Conservation (phyloP, 1,140 invertebrate genomes). For the Heliconius himera region DNA sequence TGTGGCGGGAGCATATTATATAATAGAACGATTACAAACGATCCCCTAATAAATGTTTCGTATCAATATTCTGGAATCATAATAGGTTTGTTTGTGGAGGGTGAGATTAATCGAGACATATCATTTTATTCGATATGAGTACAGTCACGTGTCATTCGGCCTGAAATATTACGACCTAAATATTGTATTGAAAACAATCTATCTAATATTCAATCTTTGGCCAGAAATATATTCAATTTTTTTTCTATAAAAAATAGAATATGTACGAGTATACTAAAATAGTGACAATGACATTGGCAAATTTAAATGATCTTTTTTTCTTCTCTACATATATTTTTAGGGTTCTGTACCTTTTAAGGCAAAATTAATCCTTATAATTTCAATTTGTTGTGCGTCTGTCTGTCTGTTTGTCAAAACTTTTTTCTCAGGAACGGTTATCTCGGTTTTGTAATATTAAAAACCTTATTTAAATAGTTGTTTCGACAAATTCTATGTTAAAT, state of each 20-base stretch:
- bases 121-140: not conserved
- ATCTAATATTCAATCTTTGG: not conserved
- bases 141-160: not conserved
- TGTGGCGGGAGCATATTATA: not conserved
- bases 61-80: constrained; percentile 2
- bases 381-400: too few relatives aligned
- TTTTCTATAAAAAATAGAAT: not conserved
- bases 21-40: not conserved
- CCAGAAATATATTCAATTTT: not conserved
- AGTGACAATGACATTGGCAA: too few relatives aligned
- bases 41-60: not conserved
- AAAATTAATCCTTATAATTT: too few relatives aligned
- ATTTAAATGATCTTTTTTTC: too few relatives aligned
- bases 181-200: not conserved
- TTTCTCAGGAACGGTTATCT: too few relatives aligned
- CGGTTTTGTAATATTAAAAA: too few relatives aligned
- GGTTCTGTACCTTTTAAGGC: too few relatives aligned
- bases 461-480: too few relatives aligned
- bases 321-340: too few relatives aligned
- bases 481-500: too few relatives aligned
- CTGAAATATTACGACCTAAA: not conserved
- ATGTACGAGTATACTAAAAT: too few relatives aligned
- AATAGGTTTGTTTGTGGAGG: not conserved
- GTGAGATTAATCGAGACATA: not conserved
- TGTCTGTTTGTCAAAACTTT: too few relatives aligned